Conservation (phyloP, 2,888 invertebrate species). For the Nemotelus nigrinus region DNA sequence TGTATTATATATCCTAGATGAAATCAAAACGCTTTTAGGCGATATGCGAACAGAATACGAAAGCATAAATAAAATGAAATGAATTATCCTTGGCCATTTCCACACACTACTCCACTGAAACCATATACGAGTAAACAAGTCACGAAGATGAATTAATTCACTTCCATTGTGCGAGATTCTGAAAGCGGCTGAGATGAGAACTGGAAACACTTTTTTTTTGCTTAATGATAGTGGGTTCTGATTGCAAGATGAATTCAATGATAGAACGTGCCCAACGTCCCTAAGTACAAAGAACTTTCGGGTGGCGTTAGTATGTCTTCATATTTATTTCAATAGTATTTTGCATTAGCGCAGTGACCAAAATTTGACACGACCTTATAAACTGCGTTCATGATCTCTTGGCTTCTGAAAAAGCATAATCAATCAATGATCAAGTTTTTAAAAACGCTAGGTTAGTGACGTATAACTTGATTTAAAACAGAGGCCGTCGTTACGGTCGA, state of each 20-base stretch:
- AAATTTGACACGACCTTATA: too few species aligned
- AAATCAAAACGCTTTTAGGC: conserved; percentile 51
- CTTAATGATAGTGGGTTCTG: conserved; percentile 3
- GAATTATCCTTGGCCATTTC: conserved; percentile 31
- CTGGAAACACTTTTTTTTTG: background rate
- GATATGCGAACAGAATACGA: conserved; percentile 47
- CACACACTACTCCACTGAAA: background rate
- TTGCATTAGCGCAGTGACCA: too few species aligned
- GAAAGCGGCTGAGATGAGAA: background rate
- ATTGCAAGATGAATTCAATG: conserved; percentile 7
- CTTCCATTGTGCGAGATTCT: background rate
- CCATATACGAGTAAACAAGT: conserved; percentile 25
- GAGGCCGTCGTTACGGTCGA: too few species aligned
- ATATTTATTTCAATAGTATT: too few species aligned
- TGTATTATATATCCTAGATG: conserved; percentile 48
- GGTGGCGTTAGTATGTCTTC: too few species aligned
- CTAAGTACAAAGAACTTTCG: too few species aligned
- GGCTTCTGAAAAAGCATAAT: too few species aligned
- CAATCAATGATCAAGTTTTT: too few species aligned
- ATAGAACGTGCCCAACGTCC: too few species aligned
- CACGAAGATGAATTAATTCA: conserved; percentile 40
- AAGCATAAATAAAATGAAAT: conserved; percentile 42
- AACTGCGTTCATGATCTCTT: too few species aligned
- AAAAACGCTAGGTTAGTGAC: too few species aligned
- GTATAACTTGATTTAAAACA: too few species aligned